Conservation (phyloP, 2,113 vertebrate genomes). For the Syngnathus scovelli region DNA sequence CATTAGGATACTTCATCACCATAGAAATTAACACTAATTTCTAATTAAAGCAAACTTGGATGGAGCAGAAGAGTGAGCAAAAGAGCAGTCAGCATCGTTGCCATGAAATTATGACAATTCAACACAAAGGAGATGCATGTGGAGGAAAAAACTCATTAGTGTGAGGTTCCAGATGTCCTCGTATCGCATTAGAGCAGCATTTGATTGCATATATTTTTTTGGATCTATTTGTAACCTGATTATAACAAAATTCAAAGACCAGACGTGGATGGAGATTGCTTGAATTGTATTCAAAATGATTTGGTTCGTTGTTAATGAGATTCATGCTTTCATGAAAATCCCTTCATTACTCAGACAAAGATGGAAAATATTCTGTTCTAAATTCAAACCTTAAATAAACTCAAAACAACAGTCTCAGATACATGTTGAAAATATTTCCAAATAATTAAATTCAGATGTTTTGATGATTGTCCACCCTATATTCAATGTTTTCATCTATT, state of each 20-base stretch:
- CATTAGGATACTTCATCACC: slow-evolving; percentile 44
- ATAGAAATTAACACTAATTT: slow-evolving; percentile 56
- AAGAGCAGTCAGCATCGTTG: slow-evolving; percentile 25
- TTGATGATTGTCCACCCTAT: background rate
- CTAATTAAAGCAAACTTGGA: slow-evolving; percentile 55
- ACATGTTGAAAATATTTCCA: background rate
- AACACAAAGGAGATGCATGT: slow-evolving; percentile 19
- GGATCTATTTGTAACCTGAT: slow-evolving; percentile 15
- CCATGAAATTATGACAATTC: slow-evolving; percentile 49
- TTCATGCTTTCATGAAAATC: background rate
- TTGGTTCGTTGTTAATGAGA: background rate
- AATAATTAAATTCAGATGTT: background rate
- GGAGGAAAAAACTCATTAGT: slow-evolving; percentile 38
- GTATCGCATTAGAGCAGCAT: slow-evolving; percentile 14
- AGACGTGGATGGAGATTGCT: background rate
- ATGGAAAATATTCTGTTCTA: background rate
- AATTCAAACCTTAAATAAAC: background rate
- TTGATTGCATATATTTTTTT: slow-evolving; percentile 14
- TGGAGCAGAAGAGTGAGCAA: slow-evolving; percentile 27
- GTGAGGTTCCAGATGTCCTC: slow-evolving; percentile 34
- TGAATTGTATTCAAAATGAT: background rate
- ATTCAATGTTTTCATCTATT: background rate
- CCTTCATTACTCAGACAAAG: slow-evolving; percentile 4
- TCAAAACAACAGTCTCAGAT: background rate
- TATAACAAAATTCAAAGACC: slow-evolving; percentile 5